Conservation (phyloP, 2,797 vertebrate species). For the Acrocephalus scirpaceus region DNA sequence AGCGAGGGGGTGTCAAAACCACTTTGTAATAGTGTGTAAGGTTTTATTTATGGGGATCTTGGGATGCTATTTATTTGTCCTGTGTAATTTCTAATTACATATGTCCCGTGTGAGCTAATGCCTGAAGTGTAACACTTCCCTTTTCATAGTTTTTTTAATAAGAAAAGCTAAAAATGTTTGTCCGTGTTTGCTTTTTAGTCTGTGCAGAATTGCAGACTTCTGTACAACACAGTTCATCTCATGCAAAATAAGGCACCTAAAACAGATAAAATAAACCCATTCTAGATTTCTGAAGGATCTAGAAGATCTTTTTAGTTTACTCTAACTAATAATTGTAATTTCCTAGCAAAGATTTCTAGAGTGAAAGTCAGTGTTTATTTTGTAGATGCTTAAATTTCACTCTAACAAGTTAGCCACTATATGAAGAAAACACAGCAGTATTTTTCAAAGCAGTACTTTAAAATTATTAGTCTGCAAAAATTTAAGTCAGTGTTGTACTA, state of each 20-base stretch:
- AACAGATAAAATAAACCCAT: neutral
- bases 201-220: neutral
- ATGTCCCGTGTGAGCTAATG: neutral
- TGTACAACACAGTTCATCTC: neutral
- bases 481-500: neutral
- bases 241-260: neutral
- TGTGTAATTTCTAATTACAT: neutral
- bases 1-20: fast-evolving
- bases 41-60: neutral
- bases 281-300: neutral
- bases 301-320: neutral
- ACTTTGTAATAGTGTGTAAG: neutral
- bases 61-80: neutral
- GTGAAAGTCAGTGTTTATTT: neutral
- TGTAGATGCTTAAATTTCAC: neutral
- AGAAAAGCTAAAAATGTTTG: neutral
- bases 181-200: neutral
- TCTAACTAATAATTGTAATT: neutral
- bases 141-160: neutral
- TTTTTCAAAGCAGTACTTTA: neutral
- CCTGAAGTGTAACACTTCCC: neutral
- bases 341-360: neutral
- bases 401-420: neutral
- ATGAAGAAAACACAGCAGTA: neutral
- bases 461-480: neutral